Evolutionary conservation across 1,140 invertebrate species (phyloP).

Genomic region (Ceratosolen fusciceps): DNA sequence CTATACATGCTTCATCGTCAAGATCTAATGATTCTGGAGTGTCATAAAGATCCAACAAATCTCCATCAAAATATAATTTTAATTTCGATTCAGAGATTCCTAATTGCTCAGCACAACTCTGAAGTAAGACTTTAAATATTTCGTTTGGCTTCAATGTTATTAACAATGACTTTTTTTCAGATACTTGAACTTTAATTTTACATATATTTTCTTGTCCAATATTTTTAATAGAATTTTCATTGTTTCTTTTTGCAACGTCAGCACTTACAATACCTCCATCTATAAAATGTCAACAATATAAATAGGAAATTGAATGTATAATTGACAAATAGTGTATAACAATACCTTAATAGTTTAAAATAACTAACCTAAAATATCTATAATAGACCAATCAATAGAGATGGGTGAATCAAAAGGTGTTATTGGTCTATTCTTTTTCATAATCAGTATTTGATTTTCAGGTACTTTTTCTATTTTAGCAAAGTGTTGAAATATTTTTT

Average conservation of each 20-base stretch:
- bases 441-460: constrained; percentile 60
- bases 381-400: constrained; percentile 60
- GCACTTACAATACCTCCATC: constrained; percentile 62
- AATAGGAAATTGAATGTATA: constrained; percentile 17
- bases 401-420: constrained; percentile 60
- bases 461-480: constrained; percentile 61
- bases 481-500: constrained; percentile 63
- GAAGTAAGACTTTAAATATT: constrained; percentile 54
- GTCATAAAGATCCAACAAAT: constrained; percentile 57
- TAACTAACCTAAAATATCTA: constrained; percentile 63
- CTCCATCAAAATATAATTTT: constrained; percentile 67
- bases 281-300: too few relatives aligned
- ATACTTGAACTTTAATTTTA: constrained; percentile 64
- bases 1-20: constrained; percentile 66
- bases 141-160: constrained; percentile 56
- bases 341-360: constrained; percentile 24
- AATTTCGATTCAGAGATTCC: constrained; percentile 56
- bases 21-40: constrained; percentile 66
- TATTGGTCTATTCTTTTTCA: constrained; percentile 57
- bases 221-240: constrained; percentile 7
- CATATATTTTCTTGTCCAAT: constrained; percentile 50
- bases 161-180: constrained; percentile 55
- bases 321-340: neutral
- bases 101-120: constrained; percentile 56
- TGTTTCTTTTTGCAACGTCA: constrained; percentile 30